Conservation (phyloP, 2,797 vertebrate genomes). For the Nannoperca obscura region DNA sequence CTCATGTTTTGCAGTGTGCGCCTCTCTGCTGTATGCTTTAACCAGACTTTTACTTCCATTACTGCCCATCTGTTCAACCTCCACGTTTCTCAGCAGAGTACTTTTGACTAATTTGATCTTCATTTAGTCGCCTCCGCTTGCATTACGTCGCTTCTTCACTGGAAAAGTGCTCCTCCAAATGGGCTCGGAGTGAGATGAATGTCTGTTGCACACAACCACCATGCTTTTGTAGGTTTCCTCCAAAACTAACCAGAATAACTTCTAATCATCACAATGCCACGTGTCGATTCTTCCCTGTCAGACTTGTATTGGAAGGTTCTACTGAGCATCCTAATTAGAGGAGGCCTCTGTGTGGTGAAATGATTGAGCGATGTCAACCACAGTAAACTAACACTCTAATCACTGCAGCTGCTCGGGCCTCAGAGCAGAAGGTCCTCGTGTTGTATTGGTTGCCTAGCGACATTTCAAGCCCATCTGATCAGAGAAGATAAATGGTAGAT, state of each 20-base stretch:
- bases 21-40: conserved; percentile 27
- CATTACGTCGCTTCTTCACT: conserved; percentile 34
- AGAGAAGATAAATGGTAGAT: conserved; percentile 34
- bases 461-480: conserved; percentile 48
- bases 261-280: not conserved
- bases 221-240: conserved; percentile 41
- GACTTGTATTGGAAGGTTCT: conserved; percentile 14
- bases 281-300: conserved; percentile 11
- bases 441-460: conserved; percentile 48
- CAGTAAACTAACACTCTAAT: conserved; percentile 58
- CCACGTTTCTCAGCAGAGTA: conserved; percentile 63
- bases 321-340: conserved; percentile 57
- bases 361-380: conserved; percentile 52
- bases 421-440: conserved; percentile 49
- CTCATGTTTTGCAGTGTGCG: conserved; percentile 20
- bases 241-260: conserved; percentile 31
- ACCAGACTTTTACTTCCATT: conserved; percentile 60
- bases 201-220: conserved; percentile 7
- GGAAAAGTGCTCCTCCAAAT: conserved; percentile 44
- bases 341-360: conserved; percentile 31
- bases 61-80: conserved; percentile 69
- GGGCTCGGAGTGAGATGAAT: conserved; percentile 18
- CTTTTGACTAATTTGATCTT: conserved; percentile 65
- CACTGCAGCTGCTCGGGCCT: conserved; percentile 54
- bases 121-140: conserved; percentile 50